Percentiles rank a stretch among this genome's conserved stretches.
These are phyloP conservation scores for Platanista minor DNA, from an alignment of 2,113 vertebrate genomes.

Conservation along the genomic window DNA sequence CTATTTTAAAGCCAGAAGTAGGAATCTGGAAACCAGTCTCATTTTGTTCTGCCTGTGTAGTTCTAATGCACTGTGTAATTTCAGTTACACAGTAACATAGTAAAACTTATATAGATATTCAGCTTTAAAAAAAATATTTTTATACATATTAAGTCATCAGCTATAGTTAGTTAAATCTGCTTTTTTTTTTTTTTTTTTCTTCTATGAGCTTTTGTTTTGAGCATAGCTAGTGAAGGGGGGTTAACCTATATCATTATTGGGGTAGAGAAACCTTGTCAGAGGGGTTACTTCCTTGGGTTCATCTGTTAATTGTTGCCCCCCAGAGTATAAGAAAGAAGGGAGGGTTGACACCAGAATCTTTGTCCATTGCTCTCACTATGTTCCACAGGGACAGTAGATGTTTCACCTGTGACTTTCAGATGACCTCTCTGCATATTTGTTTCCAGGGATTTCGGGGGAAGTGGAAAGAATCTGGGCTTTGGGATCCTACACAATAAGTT, in stretches of 20 bases:
- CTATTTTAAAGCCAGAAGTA: not conserved
- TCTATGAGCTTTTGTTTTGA: not conserved
- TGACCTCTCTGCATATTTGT: not conserved
- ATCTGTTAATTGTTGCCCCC: not conserved
- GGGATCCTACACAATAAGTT: not conserved
- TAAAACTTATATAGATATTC: not conserved
- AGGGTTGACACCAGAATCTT: rapidly evolving
- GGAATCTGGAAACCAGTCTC: not conserved
- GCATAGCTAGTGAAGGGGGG: not conserved
- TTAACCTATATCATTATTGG: not conserved
- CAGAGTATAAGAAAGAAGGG: not conserved
- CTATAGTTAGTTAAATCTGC: not conserved
- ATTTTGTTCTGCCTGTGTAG: not conserved
- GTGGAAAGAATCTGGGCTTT: not conserved
- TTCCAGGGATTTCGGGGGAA: not conserved
- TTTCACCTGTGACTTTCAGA: not conserved
- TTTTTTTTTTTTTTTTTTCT: not conserved
- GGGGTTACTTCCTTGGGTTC: not conserved
- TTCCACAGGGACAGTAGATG: not conserved
- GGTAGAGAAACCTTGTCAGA: not conserved
- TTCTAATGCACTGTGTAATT: not conserved
- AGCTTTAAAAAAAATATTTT: not conserved
- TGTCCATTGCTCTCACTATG: not conserved
- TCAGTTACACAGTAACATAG: not conserved
- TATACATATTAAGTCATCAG: not conserved